Conservation (phyloP, 2,888 invertebrate genomes). For the Polymixis flavicincta region DNA sequence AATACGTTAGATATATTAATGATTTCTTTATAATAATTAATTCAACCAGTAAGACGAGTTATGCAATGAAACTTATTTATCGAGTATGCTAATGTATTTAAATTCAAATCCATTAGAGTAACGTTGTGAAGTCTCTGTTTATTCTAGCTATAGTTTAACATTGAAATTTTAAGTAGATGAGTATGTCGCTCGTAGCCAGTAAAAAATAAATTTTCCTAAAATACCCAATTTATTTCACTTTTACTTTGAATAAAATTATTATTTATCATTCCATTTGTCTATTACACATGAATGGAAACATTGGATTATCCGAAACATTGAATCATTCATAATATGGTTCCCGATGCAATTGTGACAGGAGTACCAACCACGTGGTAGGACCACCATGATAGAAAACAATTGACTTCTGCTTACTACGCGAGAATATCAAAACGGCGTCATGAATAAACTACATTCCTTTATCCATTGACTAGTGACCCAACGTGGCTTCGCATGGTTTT, state of each 20-base stretch:
- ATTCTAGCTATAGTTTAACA: slow-evolving; percentile 55
- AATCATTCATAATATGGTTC: slow-evolving; percentile 36
- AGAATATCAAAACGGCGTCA: slow-evolving; percentile 26
- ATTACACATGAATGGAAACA: not conserved
- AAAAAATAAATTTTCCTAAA: no score
- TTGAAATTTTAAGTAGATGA: slow-evolving; percentile 56
- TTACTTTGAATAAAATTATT: not conserved
- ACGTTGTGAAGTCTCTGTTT: slow-evolving; percentile 61
- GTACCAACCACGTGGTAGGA: slow-evolving; percentile 2
- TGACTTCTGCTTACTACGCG: slow-evolving; percentile 2
- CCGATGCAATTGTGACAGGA: slow-evolving; percentile 17
- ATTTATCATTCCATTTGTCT: not conserved
- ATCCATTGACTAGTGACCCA: not conserved
- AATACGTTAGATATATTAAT: slow-evolving; percentile 52
- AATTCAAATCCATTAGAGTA: slow-evolving; percentile 66
- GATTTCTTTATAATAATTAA: slow-evolving; percentile 66
- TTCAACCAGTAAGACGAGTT: slow-evolving; percentile 58
- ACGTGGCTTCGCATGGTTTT: not conserved
- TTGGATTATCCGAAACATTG: slow-evolving; percentile 25
- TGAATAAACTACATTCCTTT: slow-evolving; percentile 23
- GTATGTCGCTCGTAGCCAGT: no score
- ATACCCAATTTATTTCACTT: not conserved
- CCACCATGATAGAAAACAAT: slow-evolving; percentile 33
- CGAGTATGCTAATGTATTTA: slow-evolving; percentile 67
- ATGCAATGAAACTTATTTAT: slow-evolving; percentile 68